Evolutionary conservation across 1,140 invertebrate genomes (phyloP), one percentile per base, ranked within the genome.

Genomic region (Cyrtorhinus lividipennis): DNA sequence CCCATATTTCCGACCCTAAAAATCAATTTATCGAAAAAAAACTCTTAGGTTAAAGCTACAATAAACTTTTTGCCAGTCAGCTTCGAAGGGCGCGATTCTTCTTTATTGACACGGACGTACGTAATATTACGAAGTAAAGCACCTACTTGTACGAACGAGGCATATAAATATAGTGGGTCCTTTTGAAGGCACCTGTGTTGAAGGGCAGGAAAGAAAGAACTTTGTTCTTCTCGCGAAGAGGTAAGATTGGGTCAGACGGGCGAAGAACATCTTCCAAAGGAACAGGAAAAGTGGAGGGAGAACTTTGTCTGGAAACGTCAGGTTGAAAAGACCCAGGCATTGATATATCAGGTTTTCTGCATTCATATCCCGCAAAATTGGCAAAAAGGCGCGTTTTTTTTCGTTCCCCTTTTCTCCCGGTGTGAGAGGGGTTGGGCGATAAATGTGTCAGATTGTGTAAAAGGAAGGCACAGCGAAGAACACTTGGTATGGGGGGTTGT

Each of bases 331-430:
- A 3, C 5, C 10, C 12, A 5, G 48, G 48, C 48, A 53, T 53
- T 53, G 48, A 53, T 53, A 53, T 53, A 53, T 53, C 48, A 53
- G 48, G 48, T 53, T 53, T 53, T 53, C 48, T 53, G 48, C 48
- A 53, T 53, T 53, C 48, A 53, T 53, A 53, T 53, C 48, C 48
- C 48, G 48, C 48, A 53, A 53, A 53, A 53, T 53, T 53, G 48
- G 48, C 48, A 53, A 53, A 53, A 20, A 53, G 48, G 48, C 48
- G 20, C 48, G 48, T 38, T 38, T 38, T 38, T 38, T 38, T 15
- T 15, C 15, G 30, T 53, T 53, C 48, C 8, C 8, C 38, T 10
- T 8, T 10, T 53, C 48, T 53, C 48, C 5, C 30, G 15, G 30
- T 38, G 30, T 5, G 30, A 20, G 48, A 22, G 20, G 48, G 48